These are phyloP conservation scores for Zaprionus camerounensis DNA, from an alignment of 1,140 invertebrate genomes.

Conservation along the genomic window DNA sequence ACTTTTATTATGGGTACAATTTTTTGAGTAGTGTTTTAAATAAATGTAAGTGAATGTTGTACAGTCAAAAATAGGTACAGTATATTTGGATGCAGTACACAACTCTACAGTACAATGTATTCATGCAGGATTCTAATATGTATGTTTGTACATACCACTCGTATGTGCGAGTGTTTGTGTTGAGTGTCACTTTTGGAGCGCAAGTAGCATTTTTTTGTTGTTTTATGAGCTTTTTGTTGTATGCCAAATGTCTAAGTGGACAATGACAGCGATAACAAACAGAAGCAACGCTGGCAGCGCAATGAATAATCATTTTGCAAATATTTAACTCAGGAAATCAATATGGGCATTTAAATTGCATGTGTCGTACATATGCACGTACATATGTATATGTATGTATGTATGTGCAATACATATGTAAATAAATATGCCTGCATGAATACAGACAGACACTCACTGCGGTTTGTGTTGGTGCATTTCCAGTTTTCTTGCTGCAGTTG, in stretches of 20 bases:
- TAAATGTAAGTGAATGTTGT: too few relatives aligned
- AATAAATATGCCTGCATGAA: not conserved
- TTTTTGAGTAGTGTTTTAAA: too few relatives aligned
- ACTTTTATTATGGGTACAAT: too few relatives aligned
- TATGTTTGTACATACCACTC: not conserved
- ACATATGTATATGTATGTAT: slow-evolving; percentile 9
- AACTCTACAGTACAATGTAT: too few relatives aligned
- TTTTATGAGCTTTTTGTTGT: slow-evolving; percentile 38
- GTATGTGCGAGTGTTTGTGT: slow-evolving; percentile 2
- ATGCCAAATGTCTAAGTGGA: slow-evolving; percentile 44
- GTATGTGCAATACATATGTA: not conserved
- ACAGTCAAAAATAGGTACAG: too few relatives aligned
- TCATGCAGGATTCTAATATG: too few relatives aligned
- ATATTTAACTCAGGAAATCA: slow-evolving; percentile 55
- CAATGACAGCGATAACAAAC: slow-evolving; percentile 18
- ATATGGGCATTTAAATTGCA: slow-evolving; percentile 47
- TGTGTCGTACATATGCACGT: slow-evolving; percentile 31
- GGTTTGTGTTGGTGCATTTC: slow-evolving; percentile 37
- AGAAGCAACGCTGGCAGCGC: slow-evolving; percentile 9
- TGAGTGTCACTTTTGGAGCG: slow-evolving; percentile 35
- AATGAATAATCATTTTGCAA: slow-evolving; percentile 60
- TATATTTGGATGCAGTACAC: too few relatives aligned
- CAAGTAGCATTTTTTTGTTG: slow-evolving; percentile 22
- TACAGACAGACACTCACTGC: not conserved
- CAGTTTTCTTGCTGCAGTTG: slow-evolving; percentile 49